A percentile compares a stretch with the other conserved stretches of the same genome.
Evolutionary conservation across 2,888 invertebrate species (phyloP).

Genomic region (Spodoptera exigua): DNA sequence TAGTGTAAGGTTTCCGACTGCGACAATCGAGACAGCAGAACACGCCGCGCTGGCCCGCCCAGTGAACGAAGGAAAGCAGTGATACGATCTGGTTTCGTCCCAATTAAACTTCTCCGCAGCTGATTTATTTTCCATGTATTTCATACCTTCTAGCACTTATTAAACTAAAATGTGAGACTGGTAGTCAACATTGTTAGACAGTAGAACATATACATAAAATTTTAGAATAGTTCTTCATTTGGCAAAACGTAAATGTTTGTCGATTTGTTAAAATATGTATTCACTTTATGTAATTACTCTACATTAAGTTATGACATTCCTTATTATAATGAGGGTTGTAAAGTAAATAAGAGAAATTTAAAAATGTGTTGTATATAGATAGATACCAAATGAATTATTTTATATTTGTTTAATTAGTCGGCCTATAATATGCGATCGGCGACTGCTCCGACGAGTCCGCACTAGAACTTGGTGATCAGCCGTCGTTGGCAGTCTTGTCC

Average conservation of each 20-base stretch:
- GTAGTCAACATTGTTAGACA: slow-evolving; percentile 89
- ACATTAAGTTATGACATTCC: slow-evolving; percentile 80
- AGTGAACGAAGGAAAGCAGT: slow-evolving; percentile 69
- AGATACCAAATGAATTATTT: slow-evolving; percentile 73
- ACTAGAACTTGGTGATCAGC: slow-evolving; percentile 32
- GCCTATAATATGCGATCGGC: slow-evolving; percentile 75
- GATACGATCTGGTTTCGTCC: slow-evolving; percentile 85
- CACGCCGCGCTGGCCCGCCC: slow-evolving; percentile 54
- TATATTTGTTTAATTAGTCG: slow-evolving; percentile 76
- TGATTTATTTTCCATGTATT: slow-evolving; percentile 82
- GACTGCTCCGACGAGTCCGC: slow-evolving; percentile 55
- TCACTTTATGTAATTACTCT: slow-evolving; percentile 77
- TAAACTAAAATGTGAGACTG: slow-evolving; percentile 89
- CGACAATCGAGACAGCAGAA: slow-evolving; percentile 64
- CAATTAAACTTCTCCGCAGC: slow-evolving; percentile 80
- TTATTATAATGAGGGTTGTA: slow-evolving; percentile 82
- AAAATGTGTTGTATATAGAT: slow-evolving; percentile 82
- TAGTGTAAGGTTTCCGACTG: slow-evolving; percentile 82
- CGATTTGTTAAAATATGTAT: slow-evolving; percentile 81
- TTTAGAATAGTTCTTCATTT: slow-evolving; percentile 85
- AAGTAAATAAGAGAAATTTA: slow-evolving; percentile 76
- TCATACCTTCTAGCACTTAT: slow-evolving; percentile 87
- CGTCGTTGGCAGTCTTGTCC: slow-evolving; percentile 41
- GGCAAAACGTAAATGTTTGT: slow-evolving; percentile 79
- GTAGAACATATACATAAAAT: slow-evolving; percentile 86